Conservation (phyloP, 2,888 invertebrate genomes). For the Penaeus monodon region DNA sequence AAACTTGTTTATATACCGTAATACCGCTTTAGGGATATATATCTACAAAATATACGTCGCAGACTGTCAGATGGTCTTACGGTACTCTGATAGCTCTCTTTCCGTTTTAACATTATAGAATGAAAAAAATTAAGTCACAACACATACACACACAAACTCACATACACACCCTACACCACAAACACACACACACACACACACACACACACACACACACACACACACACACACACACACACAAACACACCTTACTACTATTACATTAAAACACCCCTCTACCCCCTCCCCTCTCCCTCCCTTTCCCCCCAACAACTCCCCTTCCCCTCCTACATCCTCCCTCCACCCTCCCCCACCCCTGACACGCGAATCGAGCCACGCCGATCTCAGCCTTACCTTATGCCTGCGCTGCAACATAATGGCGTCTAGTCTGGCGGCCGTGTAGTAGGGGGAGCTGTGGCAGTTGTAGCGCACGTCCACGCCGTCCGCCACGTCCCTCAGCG, state of each 20-base stretch:
- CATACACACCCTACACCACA: too few relatives aligned
- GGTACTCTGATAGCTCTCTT: background rate
- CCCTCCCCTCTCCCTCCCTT: background rate
- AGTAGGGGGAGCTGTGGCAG: conserved; percentile 59
- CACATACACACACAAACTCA: background rate
- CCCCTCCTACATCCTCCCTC: background rate
- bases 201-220: conserved; percentile 1
- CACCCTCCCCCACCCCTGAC: background rate
- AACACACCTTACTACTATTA: background rate
- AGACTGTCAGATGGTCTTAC: too few relatives aligned
- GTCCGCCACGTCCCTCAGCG: conserved; percentile 44
- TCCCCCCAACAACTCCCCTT: background rate
- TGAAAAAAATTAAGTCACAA: background rate
- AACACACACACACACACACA: background rate
- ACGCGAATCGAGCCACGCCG: background rate
- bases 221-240: conserved; percentile 20
- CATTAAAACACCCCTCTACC: conserved; percentile 7
- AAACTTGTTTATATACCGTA: too few relatives aligned
- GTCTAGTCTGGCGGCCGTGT: conserved; percentile 54
- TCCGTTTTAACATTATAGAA: background rate
- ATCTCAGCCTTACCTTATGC: conserved; percentile 30
- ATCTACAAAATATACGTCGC: too few relatives aligned
- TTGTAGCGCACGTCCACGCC: conserved; percentile 59
- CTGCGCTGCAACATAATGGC: conserved; percentile 48
- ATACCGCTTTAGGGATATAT: too few relatives aligned